Evolutionary conservation across 2,888 invertebrate species (phyloP).

Genomic region (Cyclophora albipunctata): DNA sequence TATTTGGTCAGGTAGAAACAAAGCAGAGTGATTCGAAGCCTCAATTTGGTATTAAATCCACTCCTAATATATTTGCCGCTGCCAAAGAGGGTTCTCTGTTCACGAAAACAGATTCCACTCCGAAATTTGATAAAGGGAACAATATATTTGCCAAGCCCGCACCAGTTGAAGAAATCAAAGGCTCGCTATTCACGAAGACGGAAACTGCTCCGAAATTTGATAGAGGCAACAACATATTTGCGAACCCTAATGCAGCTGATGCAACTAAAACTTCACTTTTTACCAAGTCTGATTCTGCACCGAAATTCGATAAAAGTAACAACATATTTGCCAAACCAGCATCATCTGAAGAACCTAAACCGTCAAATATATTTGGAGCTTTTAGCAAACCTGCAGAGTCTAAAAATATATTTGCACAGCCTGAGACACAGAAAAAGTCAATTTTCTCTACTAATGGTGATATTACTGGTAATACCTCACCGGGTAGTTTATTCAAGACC

Average conservation of each 20-base stretch:
- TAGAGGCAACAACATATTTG: no score
- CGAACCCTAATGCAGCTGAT: slow-evolving; percentile 15
- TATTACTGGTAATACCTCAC: slow-evolving; percentile 30
- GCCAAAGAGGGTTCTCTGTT: slow-evolving; percentile 24
- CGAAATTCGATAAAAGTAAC: slow-evolving; percentile 26
- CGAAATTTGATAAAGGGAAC: slow-evolving; percentile 26
- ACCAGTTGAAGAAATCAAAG: slow-evolving; percentile 21
- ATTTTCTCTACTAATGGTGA: slow-evolving; percentile 38
- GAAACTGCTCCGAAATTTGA: no score
- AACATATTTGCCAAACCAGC: slow-evolving; percentile 43
- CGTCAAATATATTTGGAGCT: slow-evolving; percentile 41
- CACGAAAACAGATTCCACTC: slow-evolving; percentile 26
- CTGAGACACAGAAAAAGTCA: slow-evolving; percentile 19
- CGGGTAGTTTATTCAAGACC: slow-evolving; percentile 57
- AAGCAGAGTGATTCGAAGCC: slow-evolving; percentile 15
- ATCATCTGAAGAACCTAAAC: slow-evolving; percentile 22
- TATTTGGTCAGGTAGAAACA: slow-evolving; percentile 21
- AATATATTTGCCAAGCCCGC: slow-evolving; percentile 43
- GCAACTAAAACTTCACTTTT: slow-evolving; percentile 24
- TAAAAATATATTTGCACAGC: slow-evolving; percentile 30
- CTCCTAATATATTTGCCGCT: slow-evolving; percentile 17
- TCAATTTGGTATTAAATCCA: slow-evolving; percentile 19
- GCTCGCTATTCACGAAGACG: no score
- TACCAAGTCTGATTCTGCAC: slow-evolving; percentile 26
- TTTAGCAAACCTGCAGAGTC: slow-evolving; percentile 32